phyloP scores from a whole-genome alignment of 2,888 invertebrate genomes.

The Linnaemya tessellans region DNA sequence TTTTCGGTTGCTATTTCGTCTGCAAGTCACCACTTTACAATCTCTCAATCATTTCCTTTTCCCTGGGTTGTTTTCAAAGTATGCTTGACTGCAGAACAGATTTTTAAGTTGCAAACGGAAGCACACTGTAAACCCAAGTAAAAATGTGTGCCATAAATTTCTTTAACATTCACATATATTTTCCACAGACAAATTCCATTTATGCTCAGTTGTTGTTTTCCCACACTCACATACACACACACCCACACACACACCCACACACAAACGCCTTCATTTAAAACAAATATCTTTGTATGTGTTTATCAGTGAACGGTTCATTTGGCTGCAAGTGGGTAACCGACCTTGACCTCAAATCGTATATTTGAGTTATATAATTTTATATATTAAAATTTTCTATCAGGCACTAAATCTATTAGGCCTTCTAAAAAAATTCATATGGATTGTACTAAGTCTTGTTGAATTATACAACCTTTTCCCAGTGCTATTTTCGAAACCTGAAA shows the following conservation, averaged over 20 bases:
- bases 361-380: neutral
- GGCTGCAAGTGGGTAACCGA: neutral
- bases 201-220: neutral
- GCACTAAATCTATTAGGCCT: neutral
- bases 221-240: too few species aligned
- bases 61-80: conserved; percentile 19
- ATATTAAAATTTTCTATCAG: neutral
- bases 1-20: neutral
- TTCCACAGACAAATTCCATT: neutral
- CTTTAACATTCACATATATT: neutral
- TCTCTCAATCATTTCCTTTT: conserved; percentile 39
- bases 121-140: neutral
- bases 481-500: neutral
- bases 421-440: too few species aligned
- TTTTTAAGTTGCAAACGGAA: conserved; percentile 35
- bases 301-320: neutral
- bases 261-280: neutral
- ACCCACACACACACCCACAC: neutral
- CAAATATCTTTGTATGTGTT: neutral
- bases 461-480: neutral
- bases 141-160: conserved; percentile 39
- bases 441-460: too few species aligned
- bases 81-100: conserved; percentile 40
- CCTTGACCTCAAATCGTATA: neutral
- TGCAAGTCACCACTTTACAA: neutral